A percentile compares a stretch with the other conserved stretches of the same genome.
Conservation (phyloP, 2,797 vertebrate species). For the Pristis pectinata region DNA sequence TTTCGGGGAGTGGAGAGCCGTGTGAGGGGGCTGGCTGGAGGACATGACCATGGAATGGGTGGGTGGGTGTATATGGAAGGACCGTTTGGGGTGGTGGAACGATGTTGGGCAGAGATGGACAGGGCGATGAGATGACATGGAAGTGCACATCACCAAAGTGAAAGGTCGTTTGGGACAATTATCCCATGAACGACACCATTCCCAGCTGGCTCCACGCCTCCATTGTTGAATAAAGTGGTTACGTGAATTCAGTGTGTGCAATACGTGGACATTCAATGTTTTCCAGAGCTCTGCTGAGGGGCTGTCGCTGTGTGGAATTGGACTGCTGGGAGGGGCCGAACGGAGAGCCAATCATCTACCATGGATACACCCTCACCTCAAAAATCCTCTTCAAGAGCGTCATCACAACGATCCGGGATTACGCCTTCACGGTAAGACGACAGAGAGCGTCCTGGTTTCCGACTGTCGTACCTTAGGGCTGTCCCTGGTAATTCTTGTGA, state of each 20-base stretch:
- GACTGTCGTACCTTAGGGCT: not conserved
- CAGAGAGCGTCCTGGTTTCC: not conserved
- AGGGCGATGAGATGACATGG: not conserved
- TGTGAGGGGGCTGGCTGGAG: not conserved
- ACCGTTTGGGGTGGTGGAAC: not conserved
- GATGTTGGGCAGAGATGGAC: not conserved
- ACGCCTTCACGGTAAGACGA: conserved; percentile 74
- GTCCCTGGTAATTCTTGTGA: too few species aligned
- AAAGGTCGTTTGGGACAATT: not conserved
- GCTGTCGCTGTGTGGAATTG: conserved; percentile 92
- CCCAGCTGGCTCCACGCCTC: not conserved
- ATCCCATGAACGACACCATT: not conserved
- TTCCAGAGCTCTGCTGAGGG: conserved; percentile 77
- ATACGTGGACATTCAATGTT: not conserved
- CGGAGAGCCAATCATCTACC: conserved; percentile 83
- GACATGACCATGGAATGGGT: not conserved
- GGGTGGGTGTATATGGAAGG: not conserved
- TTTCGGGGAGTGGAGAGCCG: not conserved
- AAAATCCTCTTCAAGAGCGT: conserved; percentile 90
- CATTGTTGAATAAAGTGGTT: not conserved
- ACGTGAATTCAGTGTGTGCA: not conserved
- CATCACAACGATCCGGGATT: conserved; percentile 80
- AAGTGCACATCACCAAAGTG: not conserved
- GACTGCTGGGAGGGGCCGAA: conserved; percentile 94
- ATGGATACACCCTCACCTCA: conserved; percentile 88